These are phyloP conservation scores for Plecturocebus donacophilus DNA, from an alignment of 2,113 vertebrate genomes.

Conservation along the genomic window DNA sequence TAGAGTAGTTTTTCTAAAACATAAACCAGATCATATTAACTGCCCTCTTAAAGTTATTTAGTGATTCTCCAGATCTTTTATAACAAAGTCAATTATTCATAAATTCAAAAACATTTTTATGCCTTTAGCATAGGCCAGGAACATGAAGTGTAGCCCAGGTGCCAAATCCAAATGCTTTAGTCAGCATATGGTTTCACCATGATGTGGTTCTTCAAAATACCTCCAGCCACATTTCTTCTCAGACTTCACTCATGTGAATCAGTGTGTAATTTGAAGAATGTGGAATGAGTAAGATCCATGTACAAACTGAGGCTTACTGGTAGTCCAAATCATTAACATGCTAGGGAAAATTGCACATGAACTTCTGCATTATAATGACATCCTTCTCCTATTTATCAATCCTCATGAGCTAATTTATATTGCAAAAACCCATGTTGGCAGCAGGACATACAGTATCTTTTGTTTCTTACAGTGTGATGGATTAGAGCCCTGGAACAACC, in stretches of 20 bases:
- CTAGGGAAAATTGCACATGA: not conserved
- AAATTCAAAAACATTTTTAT: not conserved
- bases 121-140: not conserved
- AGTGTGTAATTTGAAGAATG: not conserved
- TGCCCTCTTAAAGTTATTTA: conserved; percentile 13
- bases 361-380: not conserved
- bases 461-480: not conserved
- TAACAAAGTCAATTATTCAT: not conserved
- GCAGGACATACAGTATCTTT: not conserved
- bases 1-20: conserved; percentile 34
- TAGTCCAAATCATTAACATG: not conserved
- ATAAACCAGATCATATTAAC: not conserved
- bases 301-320: not conserved
- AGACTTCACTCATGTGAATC: not conserved
- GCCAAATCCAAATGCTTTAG: not conserved
- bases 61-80: not conserved
- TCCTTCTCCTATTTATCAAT: not conserved
- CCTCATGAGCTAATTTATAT: not conserved
- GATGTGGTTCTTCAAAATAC: not conserved
- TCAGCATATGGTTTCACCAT: not conserved
- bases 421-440: not conserved
- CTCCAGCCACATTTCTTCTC: not conserved
- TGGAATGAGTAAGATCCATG: not conserved
- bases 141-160: not conserved
- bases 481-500: not conserved